Percentiles rank a stretch among this genome's conserved stretches.
These are phyloP conservation scores for Ceratosolen fusciceps DNA, from an alignment of 1,140 invertebrate species.

Conservation along the genomic window DNA sequence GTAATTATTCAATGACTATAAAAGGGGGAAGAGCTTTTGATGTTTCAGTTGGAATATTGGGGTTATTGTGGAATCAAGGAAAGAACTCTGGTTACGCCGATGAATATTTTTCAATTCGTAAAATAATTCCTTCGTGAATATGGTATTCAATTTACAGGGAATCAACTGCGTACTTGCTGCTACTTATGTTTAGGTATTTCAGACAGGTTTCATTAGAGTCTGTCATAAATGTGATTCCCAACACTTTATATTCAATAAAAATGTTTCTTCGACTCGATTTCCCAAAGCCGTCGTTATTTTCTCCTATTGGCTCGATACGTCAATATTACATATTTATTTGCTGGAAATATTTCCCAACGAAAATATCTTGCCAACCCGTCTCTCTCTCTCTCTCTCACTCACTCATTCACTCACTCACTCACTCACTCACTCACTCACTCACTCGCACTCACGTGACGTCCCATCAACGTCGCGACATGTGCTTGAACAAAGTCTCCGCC, in stretches of 20 bases:
- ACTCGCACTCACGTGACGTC: too few relatives aligned
- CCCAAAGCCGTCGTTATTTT: slow-evolving; percentile 12
- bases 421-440: too few relatives aligned
- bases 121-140: background rate
- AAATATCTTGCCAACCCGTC: too few relatives aligned
- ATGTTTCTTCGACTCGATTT: slow-evolving; percentile 1
- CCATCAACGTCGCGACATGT: background rate
- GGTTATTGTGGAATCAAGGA: too few relatives aligned
- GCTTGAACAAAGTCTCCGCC: slow-evolving; percentile 2
- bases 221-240: slow-evolving; percentile 1
- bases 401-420: too few relatives aligned
- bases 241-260: slow-evolving; percentile 14
- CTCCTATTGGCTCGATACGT: background rate
- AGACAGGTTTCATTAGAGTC: slow-evolving; percentile 15
- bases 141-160: background rate
- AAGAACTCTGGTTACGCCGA: too few relatives aligned
- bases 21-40: too few relatives aligned
- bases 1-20: too few relatives aligned
- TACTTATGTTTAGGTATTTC: background rate
- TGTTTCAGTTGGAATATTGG: too few relatives aligned
- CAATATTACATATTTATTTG: slow-evolving; percentile 16
- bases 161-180: background rate
- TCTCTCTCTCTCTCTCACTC: too few relatives aligned
- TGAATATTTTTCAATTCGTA: background rate
- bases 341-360: background rate